These are phyloP conservation scores for Ibidorhyncha struthersii DNA, from an alignment of 2,113 vertebrate genomes.

Conservation along the genomic window DNA sequence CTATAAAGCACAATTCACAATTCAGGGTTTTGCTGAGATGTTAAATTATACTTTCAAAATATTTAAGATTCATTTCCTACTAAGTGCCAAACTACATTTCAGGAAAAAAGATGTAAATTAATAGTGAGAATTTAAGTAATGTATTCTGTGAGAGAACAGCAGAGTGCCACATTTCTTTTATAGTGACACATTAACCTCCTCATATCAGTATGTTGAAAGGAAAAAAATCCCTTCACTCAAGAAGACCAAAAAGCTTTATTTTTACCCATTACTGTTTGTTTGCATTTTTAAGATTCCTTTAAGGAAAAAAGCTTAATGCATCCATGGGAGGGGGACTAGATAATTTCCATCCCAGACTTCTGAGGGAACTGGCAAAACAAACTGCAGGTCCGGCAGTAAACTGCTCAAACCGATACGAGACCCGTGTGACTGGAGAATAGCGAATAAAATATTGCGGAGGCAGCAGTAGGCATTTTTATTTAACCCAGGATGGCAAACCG, in stretches of 20 bases:
- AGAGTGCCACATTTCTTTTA: constrained; percentile 56
- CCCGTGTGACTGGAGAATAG: background rate
- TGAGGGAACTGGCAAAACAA: background rate
- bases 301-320: constrained; percentile 19
- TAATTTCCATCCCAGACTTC: constrained; percentile 18
- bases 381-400: background rate
- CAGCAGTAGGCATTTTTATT: background rate
- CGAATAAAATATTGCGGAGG: background rate
- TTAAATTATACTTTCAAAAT: constrained; percentile 68
- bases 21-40: constrained; percentile 15
- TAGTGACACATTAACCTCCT: constrained; percentile 60
- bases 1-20: constrained; percentile 9
- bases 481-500: background rate
- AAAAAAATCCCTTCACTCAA: constrained; percentile 19
- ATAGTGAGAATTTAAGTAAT: constrained; percentile 57
- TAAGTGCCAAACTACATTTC: constrained; percentile 56
- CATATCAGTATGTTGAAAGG: constrained; percentile 26
- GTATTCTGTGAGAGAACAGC: constrained; percentile 58
- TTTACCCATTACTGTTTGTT: constrained; percentile 22
- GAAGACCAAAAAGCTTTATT: constrained; percentile 26
- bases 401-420: background rate
- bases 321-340: background rate
- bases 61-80: constrained; percentile 64
- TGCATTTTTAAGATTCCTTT: constrained; percentile 14
- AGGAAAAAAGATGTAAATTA: constrained; percentile 54